Conservation (phyloP, 2,113 vertebrate species). For the Cichladusa arquata region DNA sequence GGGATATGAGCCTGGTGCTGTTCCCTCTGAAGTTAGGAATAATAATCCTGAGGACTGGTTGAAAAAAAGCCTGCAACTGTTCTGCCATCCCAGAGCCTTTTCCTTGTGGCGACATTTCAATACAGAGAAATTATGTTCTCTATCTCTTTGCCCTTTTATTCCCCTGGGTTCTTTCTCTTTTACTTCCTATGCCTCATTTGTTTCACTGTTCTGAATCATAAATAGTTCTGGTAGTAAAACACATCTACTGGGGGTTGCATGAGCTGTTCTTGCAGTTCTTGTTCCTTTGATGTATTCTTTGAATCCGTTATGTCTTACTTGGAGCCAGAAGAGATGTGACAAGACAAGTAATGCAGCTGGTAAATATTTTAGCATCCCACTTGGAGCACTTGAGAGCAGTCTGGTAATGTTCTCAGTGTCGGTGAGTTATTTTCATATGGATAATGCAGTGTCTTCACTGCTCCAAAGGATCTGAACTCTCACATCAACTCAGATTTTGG, state of each 20-base stretch:
- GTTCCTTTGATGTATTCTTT: neutral
- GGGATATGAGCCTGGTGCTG: neutral
- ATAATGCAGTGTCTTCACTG: neutral
- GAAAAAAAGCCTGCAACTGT: neutral
- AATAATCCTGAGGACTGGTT: neutral
- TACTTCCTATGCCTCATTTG: neutral
- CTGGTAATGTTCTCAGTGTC: neutral
- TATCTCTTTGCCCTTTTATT: neutral
- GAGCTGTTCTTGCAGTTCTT: neutral
- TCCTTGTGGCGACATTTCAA: neutral
- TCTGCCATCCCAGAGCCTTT: neutral
- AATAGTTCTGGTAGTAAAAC: neutral
- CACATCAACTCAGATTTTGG: neutral
- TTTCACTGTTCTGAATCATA: neutral
- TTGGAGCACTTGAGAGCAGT: neutral
- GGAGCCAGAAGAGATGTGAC: constrained; percentile 7
- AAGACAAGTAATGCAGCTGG: neutral
- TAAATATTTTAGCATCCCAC: neutral
- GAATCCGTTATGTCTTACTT: neutral
- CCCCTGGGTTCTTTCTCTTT: neutral
- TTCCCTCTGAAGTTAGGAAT: constrained; percentile 4
- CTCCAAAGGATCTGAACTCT: neutral
- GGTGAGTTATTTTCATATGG: neutral
- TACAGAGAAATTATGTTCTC: neutral
- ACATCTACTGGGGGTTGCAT: neutral